Percentiles rank a stretch among this genome's conserved stretches.
These are phyloP conservation scores for Sebastolobus altivelis DNA, from an alignment of 2,797 vertebrate species.

Conservation along the genomic window DNA sequence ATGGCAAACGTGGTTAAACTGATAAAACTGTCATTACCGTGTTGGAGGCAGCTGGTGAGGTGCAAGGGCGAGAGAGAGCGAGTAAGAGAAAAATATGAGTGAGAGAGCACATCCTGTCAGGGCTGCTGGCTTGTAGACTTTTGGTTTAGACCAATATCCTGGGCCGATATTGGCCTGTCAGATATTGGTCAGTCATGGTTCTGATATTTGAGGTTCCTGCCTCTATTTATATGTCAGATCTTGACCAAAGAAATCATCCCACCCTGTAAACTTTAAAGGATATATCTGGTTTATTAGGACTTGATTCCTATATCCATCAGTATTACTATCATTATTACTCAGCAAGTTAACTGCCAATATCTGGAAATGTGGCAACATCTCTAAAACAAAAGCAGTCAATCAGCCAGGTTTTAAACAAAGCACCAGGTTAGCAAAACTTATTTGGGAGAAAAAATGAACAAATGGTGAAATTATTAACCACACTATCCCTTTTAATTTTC, in stretches of 20 bases:
- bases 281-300: not conserved
- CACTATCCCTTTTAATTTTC: not conserved
- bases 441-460: not conserved
- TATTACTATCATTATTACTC: not conserved
- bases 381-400: not conserved
- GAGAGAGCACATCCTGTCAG: slow-evolving; percentile 64
- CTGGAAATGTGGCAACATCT: not conserved
- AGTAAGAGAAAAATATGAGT: slow-evolving; percentile 36
- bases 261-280: not conserved
- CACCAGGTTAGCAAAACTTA: not conserved
- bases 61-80: slow-evolving; percentile 42
- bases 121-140: slow-evolving; percentile 29
- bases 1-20: slow-evolving; percentile 80
- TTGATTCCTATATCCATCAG: not conserved
- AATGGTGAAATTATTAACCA: not conserved
- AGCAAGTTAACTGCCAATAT: not conserved
- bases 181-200: not conserved
- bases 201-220: not conserved
- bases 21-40: slow-evolving; percentile 82
- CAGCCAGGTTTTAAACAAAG: not conserved
- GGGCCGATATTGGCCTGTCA: slow-evolving; percentile 29
- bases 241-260: not conserved
- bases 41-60: slow-evolving; percentile 66
- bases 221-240: not conserved
- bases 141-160: slow-evolving; percentile 37